Conservation (phyloP, 2,888 invertebrate genomes). For the Rhyacophila evoluta region DNA sequence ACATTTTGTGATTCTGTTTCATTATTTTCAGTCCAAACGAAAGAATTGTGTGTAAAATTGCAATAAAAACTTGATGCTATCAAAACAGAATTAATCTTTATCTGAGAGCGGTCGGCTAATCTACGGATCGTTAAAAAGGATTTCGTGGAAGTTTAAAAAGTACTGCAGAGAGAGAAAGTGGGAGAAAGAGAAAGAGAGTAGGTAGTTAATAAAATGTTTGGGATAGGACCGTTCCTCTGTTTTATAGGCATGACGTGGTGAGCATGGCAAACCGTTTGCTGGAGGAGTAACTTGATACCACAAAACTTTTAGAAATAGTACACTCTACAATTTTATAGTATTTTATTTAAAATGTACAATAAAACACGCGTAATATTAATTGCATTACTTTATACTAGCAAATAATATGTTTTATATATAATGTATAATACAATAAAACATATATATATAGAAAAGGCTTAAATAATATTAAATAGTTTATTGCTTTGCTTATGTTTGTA, state of each 20-base stretch:
- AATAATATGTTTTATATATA: too few relatives aligned
- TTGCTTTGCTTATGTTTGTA: too few relatives aligned
- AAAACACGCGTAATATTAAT: too few relatives aligned
- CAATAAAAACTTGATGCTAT: neutral
- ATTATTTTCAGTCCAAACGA: neutral
- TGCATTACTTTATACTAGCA: too few relatives aligned
- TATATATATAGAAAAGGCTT: too few relatives aligned
- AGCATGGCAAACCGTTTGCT: neutral
- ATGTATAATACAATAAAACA: too few relatives aligned
- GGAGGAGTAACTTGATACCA: neutral
- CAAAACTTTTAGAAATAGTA: neutral
- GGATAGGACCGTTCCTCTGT: constrained; percentile 14
- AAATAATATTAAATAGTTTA: too few relatives aligned
- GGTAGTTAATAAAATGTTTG: constrained; percentile 29
- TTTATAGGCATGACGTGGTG: constrained; percentile 25
- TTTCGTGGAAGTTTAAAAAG: neutral
- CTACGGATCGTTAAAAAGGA: constrained; percentile 8
- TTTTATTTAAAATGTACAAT: too few relatives aligned
- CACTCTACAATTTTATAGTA: too few relatives aligned
- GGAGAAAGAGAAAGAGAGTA: neutral
- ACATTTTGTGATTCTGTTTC: neutral
- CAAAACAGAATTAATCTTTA: constrained; percentile 14
- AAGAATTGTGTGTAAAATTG: neutral
- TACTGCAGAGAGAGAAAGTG: neutral
- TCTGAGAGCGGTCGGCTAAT: neutral